These are phyloP conservation scores for Manis crassicaudata DNA, from an alignment of 2,797 vertebrate species.

Conservation along the genomic window DNA sequence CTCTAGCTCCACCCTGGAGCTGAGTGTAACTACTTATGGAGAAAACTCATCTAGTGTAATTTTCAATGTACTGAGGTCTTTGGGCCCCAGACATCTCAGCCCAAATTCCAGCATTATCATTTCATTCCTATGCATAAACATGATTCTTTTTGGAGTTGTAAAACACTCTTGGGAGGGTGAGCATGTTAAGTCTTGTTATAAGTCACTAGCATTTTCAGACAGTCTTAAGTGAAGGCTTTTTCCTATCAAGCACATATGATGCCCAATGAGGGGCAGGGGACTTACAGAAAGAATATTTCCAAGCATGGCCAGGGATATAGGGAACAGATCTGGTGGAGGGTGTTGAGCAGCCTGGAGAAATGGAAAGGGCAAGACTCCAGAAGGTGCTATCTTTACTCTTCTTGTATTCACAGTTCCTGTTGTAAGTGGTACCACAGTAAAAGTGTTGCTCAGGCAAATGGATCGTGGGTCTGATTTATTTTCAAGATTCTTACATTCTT, in stretches of 20 bases:
- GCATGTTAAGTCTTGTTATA: neutral
- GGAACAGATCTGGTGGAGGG: neutral
- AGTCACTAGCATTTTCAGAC: neutral
- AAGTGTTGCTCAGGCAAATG: neutral
- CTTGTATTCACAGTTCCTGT: neutral
- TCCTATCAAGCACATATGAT: neutral
- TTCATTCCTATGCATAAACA: neutral
- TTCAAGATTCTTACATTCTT: slow-evolving; percentile 17
- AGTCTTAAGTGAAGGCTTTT: neutral
- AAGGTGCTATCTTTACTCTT: neutral
- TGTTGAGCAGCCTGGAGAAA: neutral
- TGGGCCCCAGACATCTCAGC: neutral
- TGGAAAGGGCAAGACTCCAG: neutral
- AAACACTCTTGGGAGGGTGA: neutral
- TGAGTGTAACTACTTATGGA: neutral
- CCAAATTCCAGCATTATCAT: neutral
- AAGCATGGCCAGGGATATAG: neutral
- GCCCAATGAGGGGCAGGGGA: neutral
- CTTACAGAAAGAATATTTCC: neutral
- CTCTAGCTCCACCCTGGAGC: neutral
- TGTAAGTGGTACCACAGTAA: neutral
- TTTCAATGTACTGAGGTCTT: neutral
- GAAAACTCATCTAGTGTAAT: neutral
- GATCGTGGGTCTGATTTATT: neutral
- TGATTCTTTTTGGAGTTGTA: neutral